Evolutionary conservation across 2,797 vertebrate genomes (phyloP), one percentile per base, ranked within the genome.

Genomic region (Danionella dracula): DNA sequence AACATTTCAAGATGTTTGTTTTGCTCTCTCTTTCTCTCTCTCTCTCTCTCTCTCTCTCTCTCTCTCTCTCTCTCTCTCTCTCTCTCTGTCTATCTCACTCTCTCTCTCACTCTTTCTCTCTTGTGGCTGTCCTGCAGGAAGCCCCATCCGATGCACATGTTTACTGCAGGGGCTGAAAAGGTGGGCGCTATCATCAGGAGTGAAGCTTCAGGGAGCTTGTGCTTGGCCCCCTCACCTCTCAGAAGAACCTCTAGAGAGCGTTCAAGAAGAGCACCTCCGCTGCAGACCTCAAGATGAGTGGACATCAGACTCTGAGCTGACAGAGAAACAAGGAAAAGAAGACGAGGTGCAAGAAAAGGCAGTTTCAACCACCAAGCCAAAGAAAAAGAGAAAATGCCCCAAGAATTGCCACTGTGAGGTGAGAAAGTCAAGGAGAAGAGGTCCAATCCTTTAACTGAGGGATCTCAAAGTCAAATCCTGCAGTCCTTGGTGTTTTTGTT

Each of bases 121-220:
- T n/a, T n/a, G n/a, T 40, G 4, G 15, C 11, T 63, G 48, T 63
- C 5, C 4, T 16, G 15, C 71, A 7, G 93, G 92, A 1, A 98
- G 96, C 79, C 90, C 90, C 0, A 70, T 95, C 68, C 84, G 89
- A 73, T 97, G 94, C 59, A 92, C 90, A 80, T 98, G 96, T 80
- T 83, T 77, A 60, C 79, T 94, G 76, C 82, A 81, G 35, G 88
- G 89, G 0, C 87, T 97, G 76, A 88, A 48, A 68, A 57, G 71
- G 51, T 96, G 95, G 94, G 81, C 85, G 8, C 56, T 56, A 0
- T 68, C 10, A 0, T 59, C 79, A 0, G 77, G 82, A 0, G 79
- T 92, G 57, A 88, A 84, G 75, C 84, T 83, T 0, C 83, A 88
- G 5, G 92, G 92, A 10, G 16, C 69, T n/a, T 97, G 95, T 4